Percentiles rank a stretch among this genome's conserved stretches.
phyloP scores from a whole-genome alignment of 2,888 invertebrate genomes.

The Dascillus cervinus region DNA sequence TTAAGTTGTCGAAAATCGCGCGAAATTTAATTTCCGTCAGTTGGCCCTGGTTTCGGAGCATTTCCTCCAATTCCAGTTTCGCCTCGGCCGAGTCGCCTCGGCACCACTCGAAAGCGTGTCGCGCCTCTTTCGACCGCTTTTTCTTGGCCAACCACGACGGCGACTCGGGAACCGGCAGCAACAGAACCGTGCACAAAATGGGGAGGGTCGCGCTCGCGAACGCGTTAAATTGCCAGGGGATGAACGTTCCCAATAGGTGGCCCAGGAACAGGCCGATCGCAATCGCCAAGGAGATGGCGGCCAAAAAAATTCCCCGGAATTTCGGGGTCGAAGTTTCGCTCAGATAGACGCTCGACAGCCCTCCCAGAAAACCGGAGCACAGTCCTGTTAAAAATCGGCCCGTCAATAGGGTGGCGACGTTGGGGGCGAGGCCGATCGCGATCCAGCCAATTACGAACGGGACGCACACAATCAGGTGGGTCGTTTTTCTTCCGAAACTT shows the following conservation, averaged over 20 bases:
- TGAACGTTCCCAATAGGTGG: constrained; percentile 57
- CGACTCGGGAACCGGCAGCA: constrained; percentile 56
- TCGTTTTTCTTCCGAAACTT: constrained; percentile 50
- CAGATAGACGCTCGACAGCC: constrained; percentile 51
- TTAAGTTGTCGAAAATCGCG: constrained; percentile 26
- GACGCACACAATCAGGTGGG: constrained; percentile 49
- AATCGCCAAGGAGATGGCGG: constrained; percentile 55
- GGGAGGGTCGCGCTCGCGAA: constrained; percentile 49
- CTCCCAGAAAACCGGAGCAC: constrained; percentile 44
- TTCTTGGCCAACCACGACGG: constrained; percentile 61
- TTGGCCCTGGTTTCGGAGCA: constrained; percentile 39
- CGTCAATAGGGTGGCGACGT: constrained; percentile 44
- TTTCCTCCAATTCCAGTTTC: constrained; percentile 44
- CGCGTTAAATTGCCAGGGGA: constrained; percentile 56
- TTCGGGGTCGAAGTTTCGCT: constrained; percentile 53
- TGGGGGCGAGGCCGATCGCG: constrained; percentile 47
- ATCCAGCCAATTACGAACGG: constrained; percentile 56
- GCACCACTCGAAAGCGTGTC: constrained; percentile 51
- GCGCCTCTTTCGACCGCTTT: constrained; percentile 50
- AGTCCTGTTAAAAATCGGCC: constrained; percentile 52
- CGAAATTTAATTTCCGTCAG: background rate
- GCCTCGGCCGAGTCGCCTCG: constrained; percentile 50
- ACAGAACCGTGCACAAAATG: constrained; percentile 45
- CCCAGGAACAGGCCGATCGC: constrained; percentile 56
- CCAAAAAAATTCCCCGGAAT: constrained; percentile 55